phyloP scores from a whole-genome alignment of 2,888 invertebrate genomes.

The Orthonevra nobilis region DNA sequence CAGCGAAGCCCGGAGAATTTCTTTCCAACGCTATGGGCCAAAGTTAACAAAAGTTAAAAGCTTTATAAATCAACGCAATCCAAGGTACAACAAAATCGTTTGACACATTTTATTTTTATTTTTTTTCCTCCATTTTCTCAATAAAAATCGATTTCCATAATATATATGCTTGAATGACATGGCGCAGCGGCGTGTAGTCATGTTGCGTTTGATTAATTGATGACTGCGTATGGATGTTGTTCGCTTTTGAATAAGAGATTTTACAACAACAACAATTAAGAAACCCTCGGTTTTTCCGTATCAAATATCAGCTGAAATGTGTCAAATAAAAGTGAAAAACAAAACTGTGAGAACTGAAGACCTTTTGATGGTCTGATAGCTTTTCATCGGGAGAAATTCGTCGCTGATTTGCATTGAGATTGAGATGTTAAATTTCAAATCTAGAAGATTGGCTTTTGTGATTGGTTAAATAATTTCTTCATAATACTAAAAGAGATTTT shows the following conservation, averaged over 20 bases:
- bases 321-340: not conserved
- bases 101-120: no score
- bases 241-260: not conserved
- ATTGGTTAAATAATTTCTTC: not conserved
- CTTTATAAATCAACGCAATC: no score
- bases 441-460: not conserved
- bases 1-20: no score
- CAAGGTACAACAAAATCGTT: no score
- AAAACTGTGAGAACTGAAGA: no score
- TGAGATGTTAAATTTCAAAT: not conserved
- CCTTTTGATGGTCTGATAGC: no score
- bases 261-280: not conserved
- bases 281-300: no score
- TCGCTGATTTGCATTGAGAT: conserved; percentile 14
- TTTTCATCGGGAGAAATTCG: conserved; percentile 7
- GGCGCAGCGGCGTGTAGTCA: not conserved
- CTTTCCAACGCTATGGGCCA: no score
- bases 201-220: conserved; percentile 2
- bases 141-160: conserved; percentile 11
- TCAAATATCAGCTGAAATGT: conserved; percentile 5
- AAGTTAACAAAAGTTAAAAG: no score
- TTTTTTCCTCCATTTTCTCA: no score
- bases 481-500: no score
- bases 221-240: not conserved
- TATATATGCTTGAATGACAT: no score